A percentile compares a stretch with the other conserved stretches of the same genome.
phyloP scores from a whole-genome alignment of 2,113 vertebrate species.

The Willisornis vidua region DNA sequence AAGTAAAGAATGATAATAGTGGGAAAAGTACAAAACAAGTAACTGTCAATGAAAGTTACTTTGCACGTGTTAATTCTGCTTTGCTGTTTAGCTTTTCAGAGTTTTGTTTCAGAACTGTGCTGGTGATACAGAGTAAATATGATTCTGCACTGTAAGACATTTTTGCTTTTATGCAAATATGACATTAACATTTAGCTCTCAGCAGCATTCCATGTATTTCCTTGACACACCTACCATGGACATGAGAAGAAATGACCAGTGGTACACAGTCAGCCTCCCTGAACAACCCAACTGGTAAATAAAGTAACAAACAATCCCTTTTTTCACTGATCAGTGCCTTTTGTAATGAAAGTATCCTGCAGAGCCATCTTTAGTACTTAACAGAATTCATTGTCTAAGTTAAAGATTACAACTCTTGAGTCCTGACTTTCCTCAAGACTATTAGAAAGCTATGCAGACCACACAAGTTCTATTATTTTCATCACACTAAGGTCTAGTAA shows the following conservation, averaged over 20 bases:
- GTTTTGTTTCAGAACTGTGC: background rate
- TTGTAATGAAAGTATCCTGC: background rate
- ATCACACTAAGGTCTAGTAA: background rate
- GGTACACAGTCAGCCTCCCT: background rate
- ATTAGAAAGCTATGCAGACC: background rate
- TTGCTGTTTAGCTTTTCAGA: background rate
- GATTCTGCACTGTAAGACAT: background rate
- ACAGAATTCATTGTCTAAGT: background rate
- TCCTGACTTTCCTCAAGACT: background rate
- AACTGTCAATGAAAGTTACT: background rate
- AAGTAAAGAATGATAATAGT: background rate
- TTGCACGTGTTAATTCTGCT: background rate
- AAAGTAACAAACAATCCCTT: background rate
- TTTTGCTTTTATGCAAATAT: conserved; percentile 7
- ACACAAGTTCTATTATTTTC: background rate
- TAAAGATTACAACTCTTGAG: background rate
- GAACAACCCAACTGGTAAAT: background rate
- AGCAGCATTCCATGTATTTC: background rate
- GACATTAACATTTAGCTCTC: background rate
- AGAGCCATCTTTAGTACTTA: background rate
- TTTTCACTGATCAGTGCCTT: background rate
- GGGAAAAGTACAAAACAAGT: background rate
- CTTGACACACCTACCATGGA: background rate
- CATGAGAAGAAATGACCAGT: background rate
- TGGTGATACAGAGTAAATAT: background rate